Percentiles rank a stretch among this genome's conserved stretches.
phyloP scores from a whole-genome alignment of 2,888 invertebrate genomes.

The Eristalis arbustorum region DNA sequence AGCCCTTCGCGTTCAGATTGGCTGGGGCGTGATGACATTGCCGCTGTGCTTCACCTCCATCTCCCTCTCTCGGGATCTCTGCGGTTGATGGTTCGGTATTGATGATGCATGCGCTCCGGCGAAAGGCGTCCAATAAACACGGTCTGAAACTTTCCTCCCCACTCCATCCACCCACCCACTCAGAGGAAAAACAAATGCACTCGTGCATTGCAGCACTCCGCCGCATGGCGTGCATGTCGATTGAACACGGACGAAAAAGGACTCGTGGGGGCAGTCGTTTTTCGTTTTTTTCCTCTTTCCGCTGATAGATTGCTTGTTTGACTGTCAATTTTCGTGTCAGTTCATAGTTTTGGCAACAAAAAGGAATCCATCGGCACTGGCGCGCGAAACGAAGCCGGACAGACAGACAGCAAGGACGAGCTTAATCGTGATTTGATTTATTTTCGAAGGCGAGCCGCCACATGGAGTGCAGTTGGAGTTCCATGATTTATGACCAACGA shows the following conservation, averaged over 20 bases:
- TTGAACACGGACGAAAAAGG: conserved; percentile 8
- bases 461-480: background rate
- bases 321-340: conserved; percentile 52
- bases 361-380: background rate
- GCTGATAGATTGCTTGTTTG: conserved; percentile 43
- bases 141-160: conserved; percentile 56
- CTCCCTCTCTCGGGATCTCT: background rate
- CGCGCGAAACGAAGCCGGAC: conserved; percentile 45
- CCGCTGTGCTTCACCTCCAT: conserved; percentile 32
- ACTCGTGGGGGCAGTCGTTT: background rate
- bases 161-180: background rate
- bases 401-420: conserved; percentile 16
- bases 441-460: background rate
- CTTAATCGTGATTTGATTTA: conserved; percentile 24
- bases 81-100: conserved; percentile 50
- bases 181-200: conserved; percentile 50
- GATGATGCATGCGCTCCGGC: conserved; percentile 57
- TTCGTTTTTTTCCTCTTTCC: background rate
- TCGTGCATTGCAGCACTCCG: conserved; percentile 40
- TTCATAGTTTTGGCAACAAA: conserved; percentile 19
- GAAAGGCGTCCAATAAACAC: conserved; percentile 51
- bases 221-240: conserved; percentile 13
- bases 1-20: conserved; percentile 41
- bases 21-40: conserved; percentile 5
- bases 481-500: background rate